Evolutionary conservation across 2,888 invertebrate species (phyloP), one percentile per base, ranked within the genome.

Genomic region (Ectobius pallidus): DNA sequence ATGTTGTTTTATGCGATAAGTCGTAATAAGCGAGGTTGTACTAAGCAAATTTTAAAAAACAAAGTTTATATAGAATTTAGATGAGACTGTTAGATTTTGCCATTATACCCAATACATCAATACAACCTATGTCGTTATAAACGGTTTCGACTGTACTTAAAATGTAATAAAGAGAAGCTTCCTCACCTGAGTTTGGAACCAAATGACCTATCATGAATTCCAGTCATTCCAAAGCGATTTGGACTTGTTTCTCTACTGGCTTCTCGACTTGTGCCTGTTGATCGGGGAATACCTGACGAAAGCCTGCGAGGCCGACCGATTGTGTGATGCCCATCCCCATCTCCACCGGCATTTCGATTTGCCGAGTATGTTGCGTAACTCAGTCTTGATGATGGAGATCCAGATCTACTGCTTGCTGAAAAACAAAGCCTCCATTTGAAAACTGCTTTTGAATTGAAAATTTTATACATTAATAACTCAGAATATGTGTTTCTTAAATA

Each of bases 391-490:
- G 96, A 94, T 0, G 98, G 97, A 0, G 97, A 97, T 69, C 95
- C 95, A 3, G 96, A 96, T 49, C 98, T 88, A 78, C 97, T 97
- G 63, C 95, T 94, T 7, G 98, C 96, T 96, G 85, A 32, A 82
- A 80, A 74, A 72, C n/a, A 1, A 55, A 55, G 7, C 20, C 11
- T 39, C 6, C 39, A 39, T 39, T n/a, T n/a, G n/a, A n/a, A n/a
- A n/a, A n/a, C n/a, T n/a, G n/a, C n/a, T n/a, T n/a, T n/a, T n/a
- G n/a, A n/a, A n/a, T n/a, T n/a, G n/a, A n/a, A n/a, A n/a, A n/a
- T n/a, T n/a, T n/a, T n/a, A n/a, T n/a, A n/a, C n/a, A n/a, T n/a
- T n/a, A n/a, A n/a, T n/a, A n/a, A n/a, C n/a, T n/a, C n/a, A n/a
- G n/a, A n/a, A n/a, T n/a, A n/a, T n/a, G n/a, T n/a, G n/a, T n/a